Evolutionary conservation across 2,797 vertebrate genomes (phyloP).

Genomic region (Rhynchotus rufescens): DNA sequence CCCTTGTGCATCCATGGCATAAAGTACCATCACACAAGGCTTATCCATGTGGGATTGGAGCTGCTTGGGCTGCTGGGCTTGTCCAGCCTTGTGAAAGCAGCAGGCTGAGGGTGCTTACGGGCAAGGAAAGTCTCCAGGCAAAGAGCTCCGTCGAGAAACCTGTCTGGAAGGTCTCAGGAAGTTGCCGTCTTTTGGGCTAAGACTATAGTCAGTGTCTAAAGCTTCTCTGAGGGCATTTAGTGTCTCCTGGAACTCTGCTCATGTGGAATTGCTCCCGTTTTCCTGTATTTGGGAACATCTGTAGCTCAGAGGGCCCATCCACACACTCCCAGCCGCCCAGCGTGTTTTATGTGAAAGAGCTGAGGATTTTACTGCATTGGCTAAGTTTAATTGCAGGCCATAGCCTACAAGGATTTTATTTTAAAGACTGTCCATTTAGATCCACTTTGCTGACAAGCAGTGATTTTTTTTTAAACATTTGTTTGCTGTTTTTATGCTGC

Average conservation of each 20-base stretch:
- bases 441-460: background rate
- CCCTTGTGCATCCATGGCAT: fast-evolving
- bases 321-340: fast-evolving
- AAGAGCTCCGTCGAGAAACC: background rate
- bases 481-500: background rate
- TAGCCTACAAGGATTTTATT: background rate
- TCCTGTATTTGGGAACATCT: fast-evolving
- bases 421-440: background rate
- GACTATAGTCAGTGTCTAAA: background rate
- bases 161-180: background rate
- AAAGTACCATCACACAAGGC: no score
- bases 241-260: background rate
- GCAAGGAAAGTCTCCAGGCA: background rate
- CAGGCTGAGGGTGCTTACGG: fast-evolving
- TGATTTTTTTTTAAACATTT: background rate
- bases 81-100: background rate
- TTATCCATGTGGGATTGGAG: fast-evolving
- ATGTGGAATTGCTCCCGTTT: background rate
- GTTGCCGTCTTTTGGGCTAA: fast-evolving
- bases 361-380: background rate
- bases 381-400: background rate
- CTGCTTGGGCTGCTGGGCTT: background rate
- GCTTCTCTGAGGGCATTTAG: background rate
- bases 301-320: fast-evolving
- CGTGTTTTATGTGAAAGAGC: background rate